Evolutionary conservation across 1,140 invertebrate genomes (phyloP), one percentile per base, ranked within the genome.

Genomic region (Brachionus rubens): DNA sequence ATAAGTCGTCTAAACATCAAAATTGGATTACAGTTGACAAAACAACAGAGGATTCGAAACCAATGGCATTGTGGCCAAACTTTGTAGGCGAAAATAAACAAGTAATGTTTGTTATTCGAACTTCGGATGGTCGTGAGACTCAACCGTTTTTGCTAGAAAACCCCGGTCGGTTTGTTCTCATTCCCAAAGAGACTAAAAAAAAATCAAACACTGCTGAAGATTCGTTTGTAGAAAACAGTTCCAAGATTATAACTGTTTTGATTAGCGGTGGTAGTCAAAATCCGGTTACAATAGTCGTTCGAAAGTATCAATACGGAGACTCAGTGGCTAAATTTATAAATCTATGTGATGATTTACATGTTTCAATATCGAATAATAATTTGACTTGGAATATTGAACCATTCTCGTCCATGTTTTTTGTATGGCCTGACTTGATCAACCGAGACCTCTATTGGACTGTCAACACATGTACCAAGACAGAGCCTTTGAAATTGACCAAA

Each of bases 271-370:
- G 68, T 36, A 72, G 47, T 33, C 26, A 48, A 50, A 72, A 54
- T 41, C 50, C 68, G 21, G 68, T 72, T 12, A 72, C 68, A 28
- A 72, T 72, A 41, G 46, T 72, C 0, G 10, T 72, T 16, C 2
- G 68, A 33, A 48, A 72, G 24, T 72, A 72, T 46, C 30, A 72
- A 52, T 72, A 72, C 19, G 68, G 68, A 2, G 68, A 72, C 14
- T 47, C 68, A 24, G 46, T 72, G 4, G 68, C 68, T 21, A 72
- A 72, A 54, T 72, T 72, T 50, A 2, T 72, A n/a, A 72, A 72
- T 19, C 28, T 72, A 9, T 72, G 68, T 28, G 68, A 72, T 2
- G 68, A 72, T 19, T 21, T 72, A 12, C 30, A 72, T 24, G 43
- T 72, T 9, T 50, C 68, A 28, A 12, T 72, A 9, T 12, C 24